Evolutionary conservation across 2,113 vertebrate genomes (phyloP), one percentile per base, ranked within the genome.

Genomic region (Calyptomena viridis): DNA sequence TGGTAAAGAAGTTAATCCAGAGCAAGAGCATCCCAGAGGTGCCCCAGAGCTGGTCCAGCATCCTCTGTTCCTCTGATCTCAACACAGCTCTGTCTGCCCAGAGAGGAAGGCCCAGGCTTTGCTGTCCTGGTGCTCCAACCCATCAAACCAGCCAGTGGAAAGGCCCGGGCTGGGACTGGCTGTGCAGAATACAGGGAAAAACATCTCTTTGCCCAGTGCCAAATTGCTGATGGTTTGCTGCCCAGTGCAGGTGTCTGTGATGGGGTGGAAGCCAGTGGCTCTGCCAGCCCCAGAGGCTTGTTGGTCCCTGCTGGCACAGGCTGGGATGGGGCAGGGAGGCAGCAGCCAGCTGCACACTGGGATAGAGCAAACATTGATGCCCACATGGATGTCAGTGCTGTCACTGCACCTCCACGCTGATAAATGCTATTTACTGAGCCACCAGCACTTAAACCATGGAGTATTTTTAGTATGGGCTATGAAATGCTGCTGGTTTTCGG

Each of bases 261-360:
- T 2, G 30, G 53, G 35, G 40, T 69, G 46, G 71, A 30, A 46
- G 18, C 12, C 0, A 0, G 30, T 0, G 0, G 5, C 23, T 53
- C 28, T 52, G 42, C n/a, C 87, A 84, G 47, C 18, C 49, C 39
- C 72, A 14, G 6, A 42, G 67, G 21, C 40, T 50, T 12, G 0
- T 52, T 42, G 53, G 10, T n/a, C 46, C 11, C 35, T 25, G 6
- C 58, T 53, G 82, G 81, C 56, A 33, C 12, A 4, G 68, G n/a
- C 31, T n/a, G 69, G 63, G 52, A 11, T 2, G 5, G 56, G 39
- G 39, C 49, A 81, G 80, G 44, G 62, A 66, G 25, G 33, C 58
- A 89, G 75, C 64, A 90, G 50, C 50, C 3, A 11, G 63, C 23
- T 22, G 83, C 25, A 20, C 42, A 8, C 69, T 8, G 19, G 68